Evolutionary conservation across 2,797 vertebrate species (phyloP), one percentile per base, ranked within the genome.

Genomic region (Sylvia borin): DNA sequence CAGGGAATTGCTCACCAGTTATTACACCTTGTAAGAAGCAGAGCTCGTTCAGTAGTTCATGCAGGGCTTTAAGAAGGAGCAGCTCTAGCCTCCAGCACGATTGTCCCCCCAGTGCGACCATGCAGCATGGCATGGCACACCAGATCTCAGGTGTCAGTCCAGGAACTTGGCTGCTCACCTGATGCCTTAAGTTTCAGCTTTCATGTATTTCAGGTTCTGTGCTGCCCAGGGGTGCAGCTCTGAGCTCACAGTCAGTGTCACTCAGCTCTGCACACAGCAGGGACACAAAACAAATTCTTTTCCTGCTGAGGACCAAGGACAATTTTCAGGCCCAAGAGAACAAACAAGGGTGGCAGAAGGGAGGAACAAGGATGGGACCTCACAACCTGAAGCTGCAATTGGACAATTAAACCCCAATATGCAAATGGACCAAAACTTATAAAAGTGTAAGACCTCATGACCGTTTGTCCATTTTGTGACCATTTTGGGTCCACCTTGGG

Each of bases 61-160:
- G 12, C 60, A 73, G 57, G 51, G 51, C 62, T 79, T 48, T 18
- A 20, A 48, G 32, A 45, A 36, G 17, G 16, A 22, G 47, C 32
- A 77, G 43, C 51, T 62, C 25, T 5, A 31, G 53, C 45, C 77
- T 67, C 32, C 19, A 88, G 66, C 29, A 53, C 0, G 1, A 10
- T 4, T 51, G 40, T 26, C 5, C 14, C 7, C 5, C 1, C 50
- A 45, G 43, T 11, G 8, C n/a, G 21, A 42, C 10, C 7, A 0
- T 16, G 36, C 48, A 67, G 42, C 43, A 42, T 1, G 16, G 20
- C 13, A 5, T 1, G 40, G 47, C 55, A 68, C 6, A 15, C 4
- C 2, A 4, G n/a, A 16, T 14, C 57, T 47, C 57, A 40, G 36
- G 34, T 16, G 43, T 31, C n/a, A 88, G 71, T 50, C 31, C 48